Evolutionary conservation across 2,888 invertebrate genomes (phyloP), one percentile per base, ranked within the genome.

Genomic region (Torymus texanus): DNA sequence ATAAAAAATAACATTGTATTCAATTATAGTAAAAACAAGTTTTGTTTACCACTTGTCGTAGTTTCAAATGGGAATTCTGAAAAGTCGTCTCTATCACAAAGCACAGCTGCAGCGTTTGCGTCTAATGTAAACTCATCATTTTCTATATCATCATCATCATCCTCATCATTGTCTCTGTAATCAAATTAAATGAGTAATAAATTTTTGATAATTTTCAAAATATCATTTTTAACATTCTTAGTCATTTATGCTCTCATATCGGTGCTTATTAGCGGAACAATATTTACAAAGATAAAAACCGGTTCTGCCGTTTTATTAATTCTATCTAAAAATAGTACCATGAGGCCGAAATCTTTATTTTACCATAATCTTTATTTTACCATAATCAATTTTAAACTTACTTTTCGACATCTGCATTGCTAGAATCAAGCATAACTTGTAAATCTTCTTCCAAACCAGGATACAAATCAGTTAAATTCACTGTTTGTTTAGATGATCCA

Each of bases 391-490:
- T 16, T 62, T 11, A 21, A 53, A 51, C 79, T 79, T 62, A 82
- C 82, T 79, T 51, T 63, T 81, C 74, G 50, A 78, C 79, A 66
- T 85, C 77, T n/a, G 83, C 83, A 61, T 85, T 86, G 58, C 83
- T 85, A n/a, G 86, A 86, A 56, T 83, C 81, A 59, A 84, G 74
- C 71, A 84, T 65, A 18, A 87, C 79, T 21, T 84, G 75, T 24
- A 85, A 73, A 75, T 79, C 75, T 24, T 85, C 81, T n/a, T 83
- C 58, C 11, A 87, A 58, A 10, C 84, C 81, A 2, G 85, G 83
- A 75, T 85, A 87, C 50, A 86, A 63, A 3, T 81, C 68, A 13
- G 84, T 84, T 67, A 88, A 62, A 68, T 88, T 84, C 29, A 87
- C 73, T 50, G 18, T 81, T 73, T 86, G 82, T 50, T 67, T 73